Evolutionary conservation across 2,888 invertebrate genomes (phyloP).

Genomic region (Andricus quercusramuli): DNA sequence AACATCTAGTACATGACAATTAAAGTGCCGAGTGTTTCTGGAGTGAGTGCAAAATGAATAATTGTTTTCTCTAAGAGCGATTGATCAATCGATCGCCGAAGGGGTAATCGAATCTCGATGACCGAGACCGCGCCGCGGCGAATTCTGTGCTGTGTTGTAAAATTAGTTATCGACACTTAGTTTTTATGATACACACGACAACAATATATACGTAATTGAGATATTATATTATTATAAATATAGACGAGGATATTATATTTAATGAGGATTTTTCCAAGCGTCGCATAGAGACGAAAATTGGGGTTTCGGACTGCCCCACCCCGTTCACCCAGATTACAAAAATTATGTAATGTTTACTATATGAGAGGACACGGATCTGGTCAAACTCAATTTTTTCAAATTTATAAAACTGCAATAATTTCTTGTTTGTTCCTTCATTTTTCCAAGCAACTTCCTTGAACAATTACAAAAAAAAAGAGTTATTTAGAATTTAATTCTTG

Average conservation of each 20-base stretch:
- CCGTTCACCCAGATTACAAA: conserved; percentile 44
- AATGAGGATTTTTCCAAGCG: conserved; percentile 53
- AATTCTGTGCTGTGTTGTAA: conserved; percentile 78
- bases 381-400: background rate
- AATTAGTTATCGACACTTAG: conserved; percentile 75
- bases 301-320: background rate
- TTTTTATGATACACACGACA: conserved; percentile 70
- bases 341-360: conserved; percentile 1
- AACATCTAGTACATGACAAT: conserved; percentile 56
- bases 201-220: conserved; percentile 74
- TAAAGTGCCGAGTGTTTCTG: conserved; percentile 69
- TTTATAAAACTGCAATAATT: background rate
- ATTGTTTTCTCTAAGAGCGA: conserved; percentile 58
- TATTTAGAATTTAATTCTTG: background rate
- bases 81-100: conserved; percentile 49
- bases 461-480: background rate
- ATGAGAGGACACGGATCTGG: conserved; percentile 12
- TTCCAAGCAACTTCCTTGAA: background rate
- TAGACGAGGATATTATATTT: conserved; percentile 61
- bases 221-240: conserved; percentile 68
- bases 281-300: conserved; percentile 45
- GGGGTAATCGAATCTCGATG: conserved; percentile 36
- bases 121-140: conserved; percentile 70
- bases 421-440: background rate
- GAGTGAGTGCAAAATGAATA: conserved; percentile 59